These are phyloP conservation scores for Chaunax sp. DNA, from an alignment of 2,797 vertebrate genomes.

Conservation along the genomic window DNA sequence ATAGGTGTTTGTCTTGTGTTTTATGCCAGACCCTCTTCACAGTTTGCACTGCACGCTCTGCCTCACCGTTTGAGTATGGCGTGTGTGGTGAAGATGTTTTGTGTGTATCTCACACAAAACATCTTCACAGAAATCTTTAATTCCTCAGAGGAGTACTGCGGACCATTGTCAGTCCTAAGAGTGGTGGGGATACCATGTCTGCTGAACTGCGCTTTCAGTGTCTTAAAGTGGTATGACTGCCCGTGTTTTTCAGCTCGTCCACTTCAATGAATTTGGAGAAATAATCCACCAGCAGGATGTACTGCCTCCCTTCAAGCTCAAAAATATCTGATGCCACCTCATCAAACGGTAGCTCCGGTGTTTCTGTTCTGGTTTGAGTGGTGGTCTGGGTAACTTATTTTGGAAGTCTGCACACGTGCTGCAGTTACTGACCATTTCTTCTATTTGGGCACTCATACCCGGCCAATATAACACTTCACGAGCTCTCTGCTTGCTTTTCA, in stretches of 20 bases:
- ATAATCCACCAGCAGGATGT: background rate
- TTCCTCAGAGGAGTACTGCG: background rate
- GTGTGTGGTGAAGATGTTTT: background rate
- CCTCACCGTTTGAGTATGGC: background rate
- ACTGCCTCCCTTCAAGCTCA: background rate
- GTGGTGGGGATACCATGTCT: background rate
- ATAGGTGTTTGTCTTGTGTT: background rate
- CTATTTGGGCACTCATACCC: background rate
- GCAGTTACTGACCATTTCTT: background rate
- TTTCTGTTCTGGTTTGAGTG: background rate
- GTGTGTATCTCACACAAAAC: constrained; percentile 1
- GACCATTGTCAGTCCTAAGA: background rate
- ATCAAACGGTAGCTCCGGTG: background rate
- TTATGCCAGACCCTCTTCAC: background rate
- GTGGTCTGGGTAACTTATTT: background rate
- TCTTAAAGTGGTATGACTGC: background rate
- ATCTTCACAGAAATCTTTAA: constrained; percentile 4
- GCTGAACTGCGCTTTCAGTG: too few relatives aligned
- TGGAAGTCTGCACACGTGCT: background rate
- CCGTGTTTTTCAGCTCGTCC: background rate
- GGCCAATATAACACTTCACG: background rate
- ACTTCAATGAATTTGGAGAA: constrained; percentile 1
- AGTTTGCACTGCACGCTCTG: constrained; percentile 3
- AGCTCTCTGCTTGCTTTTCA: background rate
- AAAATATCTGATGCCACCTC: background rate